A percentile compares a stretch with the other conserved stretches of the same genome.
Conservation (phyloP, 2,888 invertebrate genomes). For the Metopia argyrocephala region DNA sequence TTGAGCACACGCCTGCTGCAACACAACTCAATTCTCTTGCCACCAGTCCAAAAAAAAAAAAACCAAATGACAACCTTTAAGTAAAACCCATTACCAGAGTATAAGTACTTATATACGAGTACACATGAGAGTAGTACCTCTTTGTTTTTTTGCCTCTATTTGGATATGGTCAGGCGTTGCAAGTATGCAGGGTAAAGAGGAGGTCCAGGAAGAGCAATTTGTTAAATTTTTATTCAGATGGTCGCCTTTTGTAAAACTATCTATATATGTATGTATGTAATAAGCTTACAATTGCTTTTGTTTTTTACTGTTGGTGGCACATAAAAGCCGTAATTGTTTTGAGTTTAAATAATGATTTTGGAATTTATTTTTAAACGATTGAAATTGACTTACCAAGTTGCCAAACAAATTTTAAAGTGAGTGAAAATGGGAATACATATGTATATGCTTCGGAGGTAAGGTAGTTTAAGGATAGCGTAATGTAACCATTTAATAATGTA, state of each 20-base stretch:
- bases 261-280: too few relatives aligned
- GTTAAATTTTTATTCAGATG: background rate
- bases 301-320: background rate
- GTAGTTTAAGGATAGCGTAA: too few relatives aligned
- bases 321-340: slow-evolving; percentile 31
- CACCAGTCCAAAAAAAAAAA: too few relatives aligned
- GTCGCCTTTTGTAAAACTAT: too few relatives aligned
- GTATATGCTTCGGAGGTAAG: too few relatives aligned
- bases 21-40: too few relatives aligned
- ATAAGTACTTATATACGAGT: slow-evolving; percentile 17
- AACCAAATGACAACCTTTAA: slow-evolving; percentile 10
- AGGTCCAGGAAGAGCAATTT: slow-evolving; percentile 13
- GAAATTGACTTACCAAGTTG: background rate
- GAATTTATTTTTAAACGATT: background rate
- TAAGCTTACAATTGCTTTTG: background rate
- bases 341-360: slow-evolving; percentile 24
- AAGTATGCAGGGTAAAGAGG: background rate
- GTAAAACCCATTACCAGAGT: slow-evolving; percentile 11
- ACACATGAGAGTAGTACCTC: background rate
- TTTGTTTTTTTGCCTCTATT: too few relatives aligned
- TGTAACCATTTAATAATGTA: too few relatives aligned
- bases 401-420: background rate
- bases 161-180: background rate
- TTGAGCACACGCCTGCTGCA: too few relatives aligned
- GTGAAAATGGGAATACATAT: too few relatives aligned